Evolutionary conservation across 2,888 invertebrate species (phyloP).

Genomic region (Pandemis corylana): DNA sequence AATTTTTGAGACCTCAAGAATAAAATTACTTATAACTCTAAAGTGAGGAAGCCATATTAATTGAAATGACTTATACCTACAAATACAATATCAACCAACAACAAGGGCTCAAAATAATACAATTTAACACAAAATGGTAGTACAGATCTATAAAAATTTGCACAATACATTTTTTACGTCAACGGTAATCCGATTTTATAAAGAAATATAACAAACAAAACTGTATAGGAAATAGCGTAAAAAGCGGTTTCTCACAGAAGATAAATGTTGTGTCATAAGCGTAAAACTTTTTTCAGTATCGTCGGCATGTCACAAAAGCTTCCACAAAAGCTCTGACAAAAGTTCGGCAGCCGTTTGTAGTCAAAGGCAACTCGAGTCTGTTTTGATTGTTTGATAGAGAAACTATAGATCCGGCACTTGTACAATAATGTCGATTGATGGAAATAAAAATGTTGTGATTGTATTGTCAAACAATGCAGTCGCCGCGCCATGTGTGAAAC

Average conservation of each 20-base stretch:
- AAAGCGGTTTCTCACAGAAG: conserved; percentile 62
- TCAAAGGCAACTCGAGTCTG: conserved; percentile 64
- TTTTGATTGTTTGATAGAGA: conserved; percentile 78
- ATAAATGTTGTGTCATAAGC: conserved; percentile 61
- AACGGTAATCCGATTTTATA: conserved; percentile 56
- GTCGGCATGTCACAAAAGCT: conserved; percentile 66
- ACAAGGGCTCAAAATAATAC: background rate
- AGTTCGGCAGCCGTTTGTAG: conserved; percentile 69
- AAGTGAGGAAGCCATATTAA: too few relatives aligned
- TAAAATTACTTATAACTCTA: too few relatives aligned
- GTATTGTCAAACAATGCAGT: conserved; percentile 38
- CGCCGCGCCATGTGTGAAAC: conserved; percentile 37
- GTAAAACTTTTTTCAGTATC: conserved; percentile 54
- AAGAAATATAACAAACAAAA: conserved; percentile 44
- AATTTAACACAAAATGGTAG: conserved; percentile 25
- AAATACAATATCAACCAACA: too few relatives aligned
- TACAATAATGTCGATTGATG: conserved; percentile 64
- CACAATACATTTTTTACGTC: conserved; percentile 29
- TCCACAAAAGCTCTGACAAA: conserved; percentile 65
- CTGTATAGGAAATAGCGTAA: conserved; percentile 50
- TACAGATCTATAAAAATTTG: conserved; percentile 7
- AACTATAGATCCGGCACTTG: conserved; percentile 69
- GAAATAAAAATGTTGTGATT: conserved; percentile 47
- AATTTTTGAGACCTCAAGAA: too few relatives aligned
- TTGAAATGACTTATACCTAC: too few relatives aligned